phyloP scores from a whole-genome alignment of 2,888 invertebrate species.

The Agriopis leucophaearia region DNA sequence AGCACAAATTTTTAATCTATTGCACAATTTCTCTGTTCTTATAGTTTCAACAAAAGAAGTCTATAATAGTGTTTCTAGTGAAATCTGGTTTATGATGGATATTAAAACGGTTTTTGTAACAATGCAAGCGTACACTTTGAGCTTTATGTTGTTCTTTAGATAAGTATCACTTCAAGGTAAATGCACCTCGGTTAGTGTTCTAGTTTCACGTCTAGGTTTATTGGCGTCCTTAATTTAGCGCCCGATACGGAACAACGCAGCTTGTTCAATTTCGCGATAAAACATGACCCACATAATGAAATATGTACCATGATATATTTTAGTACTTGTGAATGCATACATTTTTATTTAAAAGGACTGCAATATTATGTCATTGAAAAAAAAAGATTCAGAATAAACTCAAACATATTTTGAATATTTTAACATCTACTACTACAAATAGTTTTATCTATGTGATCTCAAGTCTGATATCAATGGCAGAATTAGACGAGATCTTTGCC shows the following conservation, averaged over 20 bases:
- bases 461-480: conserved; percentile 33
- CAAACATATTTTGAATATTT: background rate
- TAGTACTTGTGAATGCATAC: conserved; percentile 1
- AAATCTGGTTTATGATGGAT: conserved; percentile 3
- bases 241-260: conserved; percentile 45
- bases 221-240: conserved; percentile 40
- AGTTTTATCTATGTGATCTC: conserved; percentile 13
- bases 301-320: conserved; percentile 2
- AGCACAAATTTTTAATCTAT: conserved; percentile 2
- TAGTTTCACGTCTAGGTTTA: conserved; percentile 31
- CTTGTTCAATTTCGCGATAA: conserved; percentile 55
- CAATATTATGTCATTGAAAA: background rate
- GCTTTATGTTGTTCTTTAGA: conserved; percentile 4
- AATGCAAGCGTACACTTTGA: conserved; percentile 1
- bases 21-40: background rate
- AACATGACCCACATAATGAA: conserved; percentile 54
- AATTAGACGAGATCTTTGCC: conserved; percentile 42
- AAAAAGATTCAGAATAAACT: background rate
- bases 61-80: background rate
- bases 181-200: conserved; percentile 6
- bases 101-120: conserved; percentile 13
- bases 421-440: conserved; percentile 14
- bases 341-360: background rate
- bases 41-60: conserved; percentile 1
- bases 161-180: conserved; percentile 16